Conservation (phyloP, 2,888 invertebrate species). For the Anticlea derivata region DNA sequence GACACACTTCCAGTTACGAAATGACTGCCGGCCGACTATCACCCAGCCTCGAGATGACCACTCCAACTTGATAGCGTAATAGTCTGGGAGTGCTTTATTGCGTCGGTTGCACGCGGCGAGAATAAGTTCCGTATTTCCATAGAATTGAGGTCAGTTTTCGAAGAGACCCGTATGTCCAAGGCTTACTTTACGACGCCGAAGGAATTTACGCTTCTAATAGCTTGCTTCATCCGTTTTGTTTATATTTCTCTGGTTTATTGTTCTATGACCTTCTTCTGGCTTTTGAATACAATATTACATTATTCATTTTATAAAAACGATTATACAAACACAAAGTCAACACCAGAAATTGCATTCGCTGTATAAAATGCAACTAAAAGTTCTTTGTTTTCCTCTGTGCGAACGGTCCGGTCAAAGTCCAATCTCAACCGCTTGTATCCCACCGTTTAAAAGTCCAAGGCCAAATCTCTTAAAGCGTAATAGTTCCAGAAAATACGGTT, state of each 20-base stretch:
- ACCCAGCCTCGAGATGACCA: constrained; percentile 46
- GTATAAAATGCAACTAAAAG: constrained; percentile 1
- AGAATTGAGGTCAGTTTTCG: constrained; percentile 57
- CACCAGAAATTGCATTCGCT: not conserved
- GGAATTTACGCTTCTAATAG: constrained; percentile 22
- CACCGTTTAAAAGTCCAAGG: constrained; percentile 14
- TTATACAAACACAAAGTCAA: not conserved
- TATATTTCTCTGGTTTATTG: not conserved
- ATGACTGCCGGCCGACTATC: constrained; percentile 36
- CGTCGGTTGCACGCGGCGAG: constrained; percentile 41
- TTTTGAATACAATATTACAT: too few species aligned
- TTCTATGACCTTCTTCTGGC: not conserved
- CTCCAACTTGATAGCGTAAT: constrained; percentile 58
- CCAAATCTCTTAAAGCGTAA: not conserved
- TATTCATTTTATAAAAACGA: too few species aligned
- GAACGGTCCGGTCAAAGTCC: constrained; percentile 4
- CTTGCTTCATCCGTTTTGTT: constrained; percentile 3
- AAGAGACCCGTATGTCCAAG: constrained; percentile 22
- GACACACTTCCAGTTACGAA: constrained; percentile 59
- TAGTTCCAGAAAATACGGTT: not conserved
- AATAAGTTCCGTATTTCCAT: constrained; percentile 59
- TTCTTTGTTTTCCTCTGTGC: constrained; percentile 7
- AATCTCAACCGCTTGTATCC: constrained; percentile 4
- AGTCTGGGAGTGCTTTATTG: constrained; percentile 56
- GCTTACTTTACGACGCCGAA: constrained; percentile 18